These are phyloP conservation scores for Montipora efflorescens DNA, from an alignment of 64 coral and sea anemone genomes.

Conservation along the genomic window DNA sequence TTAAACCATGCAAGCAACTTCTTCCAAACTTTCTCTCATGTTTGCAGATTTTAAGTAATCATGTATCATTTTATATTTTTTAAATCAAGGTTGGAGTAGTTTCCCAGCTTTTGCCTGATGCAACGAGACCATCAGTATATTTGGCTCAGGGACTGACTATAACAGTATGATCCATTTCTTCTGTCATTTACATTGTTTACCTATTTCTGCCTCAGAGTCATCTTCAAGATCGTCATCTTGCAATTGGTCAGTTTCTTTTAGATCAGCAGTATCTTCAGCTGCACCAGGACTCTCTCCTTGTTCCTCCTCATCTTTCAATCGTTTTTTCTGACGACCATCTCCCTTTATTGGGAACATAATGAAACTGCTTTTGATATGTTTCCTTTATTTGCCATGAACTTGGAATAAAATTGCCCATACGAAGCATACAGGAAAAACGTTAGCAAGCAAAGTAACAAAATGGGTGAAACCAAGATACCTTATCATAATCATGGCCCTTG, in stretches of 20 bases:
- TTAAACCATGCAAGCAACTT: background rate
- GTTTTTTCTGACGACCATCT: background rate
- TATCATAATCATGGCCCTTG: constrained; percentile 41
- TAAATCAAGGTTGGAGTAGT: background rate
- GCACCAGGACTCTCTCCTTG: background rate
- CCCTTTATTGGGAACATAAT: background rate
- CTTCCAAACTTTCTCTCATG: background rate
- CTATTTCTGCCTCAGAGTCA: background rate
- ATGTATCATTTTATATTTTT: background rate
- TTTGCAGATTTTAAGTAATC: background rate
- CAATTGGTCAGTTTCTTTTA: background rate
- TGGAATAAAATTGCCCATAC: background rate
- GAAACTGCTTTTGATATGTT: background rate
- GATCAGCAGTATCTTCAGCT: background rate
- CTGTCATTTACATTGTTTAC: background rate
- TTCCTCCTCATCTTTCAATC: background rate
- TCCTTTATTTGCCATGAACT: background rate
- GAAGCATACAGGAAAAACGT: too few species aligned
- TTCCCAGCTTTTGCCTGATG: background rate
- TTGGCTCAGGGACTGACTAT: background rate
- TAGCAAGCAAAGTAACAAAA: too few species aligned
- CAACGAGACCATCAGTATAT: background rate
- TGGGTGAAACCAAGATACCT: constrained; percentile 13
- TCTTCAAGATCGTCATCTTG: background rate
- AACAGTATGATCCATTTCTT: background rate